Base-by-base conservation (phyloP, 2,888 invertebrate species). In the Drosophila mimica region DNA sequence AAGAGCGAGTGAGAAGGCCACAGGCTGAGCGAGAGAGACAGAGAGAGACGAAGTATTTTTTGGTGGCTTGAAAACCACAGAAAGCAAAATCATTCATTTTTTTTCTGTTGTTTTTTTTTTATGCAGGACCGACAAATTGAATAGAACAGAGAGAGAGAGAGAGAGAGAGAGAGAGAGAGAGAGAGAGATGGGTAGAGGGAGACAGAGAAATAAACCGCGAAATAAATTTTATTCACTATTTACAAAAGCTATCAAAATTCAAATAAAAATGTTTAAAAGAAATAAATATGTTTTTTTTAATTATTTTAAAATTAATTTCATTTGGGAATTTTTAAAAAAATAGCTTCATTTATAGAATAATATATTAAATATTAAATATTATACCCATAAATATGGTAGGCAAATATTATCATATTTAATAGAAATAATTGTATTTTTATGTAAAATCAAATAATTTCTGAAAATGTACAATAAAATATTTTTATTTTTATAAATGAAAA, bases 21-120 rank as follows among this genome's bases (percentile, higher is more conserved):
- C 30, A n/a, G 11, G 7, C 17, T 25, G 46, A 3, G n/a, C 20
- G n/a, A 31, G 20, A 8, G 28, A 30, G 40, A 5, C 3, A 13
- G 57, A 17, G 60, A 6, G 28, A 25, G 51, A 3, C 4, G 7
- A 20, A 20, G 0, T 13, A 13, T 6, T 13, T 9, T 20, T 48
- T 34, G 33, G 11, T 58, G 3, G 62, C 59, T 76, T 69, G 63
- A 56, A 63, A 54, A 71, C 71, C 85, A 64, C 82, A 72, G 78
- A 77, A 72, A 80, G 81, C 72, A 70, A 74, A 70, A 79, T 76
- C 82, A 76, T 84, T 84, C 72, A 25, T 46, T 4, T 11, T n/a
- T n/a, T 20, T 43, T 20, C 20, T 6, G 11, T 13, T 20, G 20
- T 0, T 40, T 40, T 20, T 20, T 43, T 11, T 40, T 20, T 3